These are phyloP conservation scores for Anguilla japonica DNA, from an alignment of 2,113 vertebrate species.

Conservation along the genomic window DNA sequence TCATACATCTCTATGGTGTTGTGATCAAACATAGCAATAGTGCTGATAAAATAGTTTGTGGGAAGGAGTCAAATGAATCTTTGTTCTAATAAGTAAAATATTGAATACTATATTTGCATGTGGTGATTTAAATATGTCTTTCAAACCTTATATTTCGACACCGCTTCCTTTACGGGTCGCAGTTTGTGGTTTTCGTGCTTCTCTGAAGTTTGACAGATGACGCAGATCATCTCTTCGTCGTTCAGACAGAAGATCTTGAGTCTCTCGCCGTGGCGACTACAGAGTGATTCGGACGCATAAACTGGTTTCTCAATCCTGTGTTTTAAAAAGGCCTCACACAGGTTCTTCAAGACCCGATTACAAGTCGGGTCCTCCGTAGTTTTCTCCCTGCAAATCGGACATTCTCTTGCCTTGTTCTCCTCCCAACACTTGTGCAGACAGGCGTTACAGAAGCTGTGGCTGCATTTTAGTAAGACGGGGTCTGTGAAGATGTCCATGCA, in stretches of 20 bases:
- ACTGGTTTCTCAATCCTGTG: not conserved
- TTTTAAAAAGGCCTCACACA: conserved; percentile 58
- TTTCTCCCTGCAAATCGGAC: conserved; percentile 60
- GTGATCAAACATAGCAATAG: no score
- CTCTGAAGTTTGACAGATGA: conserved; percentile 8
- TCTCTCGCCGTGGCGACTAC: not conserved
- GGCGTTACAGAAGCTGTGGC: conserved; percentile 66
- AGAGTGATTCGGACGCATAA: not conserved
- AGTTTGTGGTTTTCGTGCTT: not conserved
- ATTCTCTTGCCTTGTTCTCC: conserved; percentile 24
- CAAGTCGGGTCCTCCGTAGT: conserved; percentile 47
- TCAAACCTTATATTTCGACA: conserved; percentile 1
- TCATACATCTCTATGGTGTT: no score
- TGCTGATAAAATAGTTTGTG: no score
- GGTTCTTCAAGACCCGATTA: conserved; percentile 63
- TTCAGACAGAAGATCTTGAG: conserved; percentile 22
- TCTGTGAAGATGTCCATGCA: conserved; percentile 66
- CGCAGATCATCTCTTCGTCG: conserved; percentile 6
- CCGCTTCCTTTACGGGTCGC: conserved; percentile 10
- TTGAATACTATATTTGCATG: no score
- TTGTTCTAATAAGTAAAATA: no score
- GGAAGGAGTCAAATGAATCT: no score
- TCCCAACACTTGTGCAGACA: conserved; percentile 64
- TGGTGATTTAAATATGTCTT: not conserved
- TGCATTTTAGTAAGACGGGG: conserved; percentile 69